These are phyloP conservation scores for Salarias fasciatus DNA, from an alignment of 2,797 vertebrate genomes.

Conservation along the genomic window DNA sequence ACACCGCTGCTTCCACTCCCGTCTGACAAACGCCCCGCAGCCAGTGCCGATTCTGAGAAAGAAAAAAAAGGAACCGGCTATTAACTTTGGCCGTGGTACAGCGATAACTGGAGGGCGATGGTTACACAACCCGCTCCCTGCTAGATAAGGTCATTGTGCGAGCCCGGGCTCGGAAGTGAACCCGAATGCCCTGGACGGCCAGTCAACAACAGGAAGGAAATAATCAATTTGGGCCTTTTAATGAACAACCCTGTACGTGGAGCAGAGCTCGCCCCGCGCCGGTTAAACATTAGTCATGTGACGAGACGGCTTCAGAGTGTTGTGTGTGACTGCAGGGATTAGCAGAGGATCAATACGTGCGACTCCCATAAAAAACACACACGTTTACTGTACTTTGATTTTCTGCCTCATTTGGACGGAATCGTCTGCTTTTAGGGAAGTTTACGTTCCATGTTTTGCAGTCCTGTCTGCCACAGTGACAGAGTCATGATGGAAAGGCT, in stretches of 20 bases:
- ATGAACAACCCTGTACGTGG: constrained; percentile 88
- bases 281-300: constrained; percentile 87
- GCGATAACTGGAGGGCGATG: constrained; percentile 77
- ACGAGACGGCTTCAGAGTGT: constrained; percentile 62
- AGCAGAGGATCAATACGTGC: constrained; percentile 64
- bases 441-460: constrained; percentile 25
- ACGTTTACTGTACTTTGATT: no score
- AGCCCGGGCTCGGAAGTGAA: constrained; percentile 87
- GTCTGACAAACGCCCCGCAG: constrained; percentile 48
- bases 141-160: constrained; percentile 86
- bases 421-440: no score
- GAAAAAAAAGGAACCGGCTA: constrained; percentile 48
- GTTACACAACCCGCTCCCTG: constrained; percentile 86
- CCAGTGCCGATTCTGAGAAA: constrained; percentile 62
- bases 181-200: constrained; percentile 84
- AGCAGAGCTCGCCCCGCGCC: constrained; percentile 85
- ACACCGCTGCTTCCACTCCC: constrained; percentile 49
- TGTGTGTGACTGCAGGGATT: constrained; percentile 54
- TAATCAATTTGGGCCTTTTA: constrained; percentile 94
- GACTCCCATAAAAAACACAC: no score
- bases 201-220: constrained; percentile 96
- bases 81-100: constrained; percentile 74
- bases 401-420: no score
- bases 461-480: constrained; percentile 15
- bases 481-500: constrained; percentile 41